Evolutionary conservation across 1,140 invertebrate genomes (phyloP), one percentile per base, ranked within the genome.

Genomic region (Heliothis subflexa): DNA sequence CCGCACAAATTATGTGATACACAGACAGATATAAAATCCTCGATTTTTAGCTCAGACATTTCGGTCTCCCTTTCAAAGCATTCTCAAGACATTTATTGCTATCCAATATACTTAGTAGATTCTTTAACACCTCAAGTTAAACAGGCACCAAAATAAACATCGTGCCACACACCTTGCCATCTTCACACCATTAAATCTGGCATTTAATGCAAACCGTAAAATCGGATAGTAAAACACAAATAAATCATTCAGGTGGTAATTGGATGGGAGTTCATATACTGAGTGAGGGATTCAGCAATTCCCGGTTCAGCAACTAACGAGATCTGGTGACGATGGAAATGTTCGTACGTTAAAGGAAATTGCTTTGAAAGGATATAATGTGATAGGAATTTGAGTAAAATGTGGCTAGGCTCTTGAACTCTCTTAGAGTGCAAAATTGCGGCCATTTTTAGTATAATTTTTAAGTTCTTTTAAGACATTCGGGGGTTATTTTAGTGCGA

Each of bases 141-240:
- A 33, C 14, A 14, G 14, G 14, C 14, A 40, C 10, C 18, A 25
- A 25, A 25, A 59, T 21, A 62, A 45, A 45, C n/a, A 33, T 16
- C 9, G n/a, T 9, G 16, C 28, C 40, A 64, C n/a, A 64, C 33
- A n/a, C 25, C 14, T 16, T 11, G 55, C 21, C 55, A 47, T 47
- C 11, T 16, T 18, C 11, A 66, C 9, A n/a, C 62, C 11, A 47
- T 66, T 66, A 66, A 49, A 47, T 3, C 3, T 16, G 47, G 62
- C n/a, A 21, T 3, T 11, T 47, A 59, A 59, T 59, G 21, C 62
- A 64, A 64, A 64, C n/a, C 62, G 18, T 11, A n/a, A 64, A 62
- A 28, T n/a, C 33, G 5, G 59, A 47, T 12, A 66, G 62, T 66
- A 49, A 66, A 66, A 66, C 40, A 47, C 16, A 66, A 66, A 66